These are phyloP conservation scores for Presbytis comata DNA, from an alignment of 2,797 vertebrate species.

Conservation along the genomic window DNA sequence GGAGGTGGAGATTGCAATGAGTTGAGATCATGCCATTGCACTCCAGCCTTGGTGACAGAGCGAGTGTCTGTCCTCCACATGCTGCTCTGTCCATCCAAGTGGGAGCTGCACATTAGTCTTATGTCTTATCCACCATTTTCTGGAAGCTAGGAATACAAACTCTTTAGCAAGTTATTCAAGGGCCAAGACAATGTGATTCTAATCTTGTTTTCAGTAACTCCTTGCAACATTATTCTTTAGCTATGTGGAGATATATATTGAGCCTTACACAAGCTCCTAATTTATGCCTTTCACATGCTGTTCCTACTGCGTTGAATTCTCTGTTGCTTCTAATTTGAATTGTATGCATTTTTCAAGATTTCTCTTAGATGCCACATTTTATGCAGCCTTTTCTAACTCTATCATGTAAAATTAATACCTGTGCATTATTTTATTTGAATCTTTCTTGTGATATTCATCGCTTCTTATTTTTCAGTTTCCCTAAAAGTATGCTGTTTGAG, in stretches of 20 bases:
- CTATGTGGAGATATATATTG: background rate
- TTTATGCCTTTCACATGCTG: too few relatives aligned
- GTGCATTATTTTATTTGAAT: background rate
- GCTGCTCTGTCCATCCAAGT: background rate
- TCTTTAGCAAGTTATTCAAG: background rate
- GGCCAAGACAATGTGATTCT: background rate
- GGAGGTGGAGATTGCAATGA: background rate
- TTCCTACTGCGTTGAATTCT: background rate
- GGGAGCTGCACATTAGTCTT: background rate
- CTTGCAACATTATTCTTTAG: background rate
- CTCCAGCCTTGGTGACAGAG: background rate
- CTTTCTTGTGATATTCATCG: background rate
- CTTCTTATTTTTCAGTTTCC: background rate
- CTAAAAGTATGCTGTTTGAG: background rate
- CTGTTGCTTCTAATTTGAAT: background rate
- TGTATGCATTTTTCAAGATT: background rate
- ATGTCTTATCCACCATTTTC: background rate
- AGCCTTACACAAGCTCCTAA: too few relatives aligned
- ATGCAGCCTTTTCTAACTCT: background rate
- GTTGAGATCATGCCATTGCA: background rate
- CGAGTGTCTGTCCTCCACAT: background rate
- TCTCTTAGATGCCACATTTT: background rate
- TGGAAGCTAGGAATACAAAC: background rate
- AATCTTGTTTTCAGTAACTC: background rate
- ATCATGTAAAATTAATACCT: background rate